Base-by-base conservation (phyloP, 2,888 invertebrate species). In the Philonicus albiceps region DNA sequence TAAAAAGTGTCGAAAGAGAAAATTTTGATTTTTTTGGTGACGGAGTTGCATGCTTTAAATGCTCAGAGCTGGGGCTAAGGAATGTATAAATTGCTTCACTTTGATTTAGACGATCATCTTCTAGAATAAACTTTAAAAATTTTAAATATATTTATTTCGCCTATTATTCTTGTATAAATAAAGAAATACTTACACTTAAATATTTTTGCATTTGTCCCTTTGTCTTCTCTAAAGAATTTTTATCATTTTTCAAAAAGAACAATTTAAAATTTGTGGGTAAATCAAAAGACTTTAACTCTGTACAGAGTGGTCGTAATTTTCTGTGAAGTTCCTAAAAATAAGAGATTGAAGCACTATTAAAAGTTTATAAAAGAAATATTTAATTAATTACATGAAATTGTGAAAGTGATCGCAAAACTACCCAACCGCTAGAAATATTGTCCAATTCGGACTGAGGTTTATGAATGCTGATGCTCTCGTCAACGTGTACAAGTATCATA, bases 81-180 rank as follows among this genome's bases (percentile, higher is more conserved):
- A 98, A 98, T 88, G 96, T 95, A 91, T 97, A 98, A 88, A 98
- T 94, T 85, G 97, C 96, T 93, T 98, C 98, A 91, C 97, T 96
- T 93, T 97, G 96, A 91, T 96, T 96, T 89, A 98, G 93, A 89
- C 95, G 94, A 88, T 97, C 97, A 90, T 98, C 97, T 93, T 96
- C 96, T 91, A 98, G 93, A 89, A 98, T 95, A 91, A 96, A 96
- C 97, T n/a, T n/a, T 31, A 5, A 31, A 31, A 31, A 5, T 31
- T 31, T 31, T 34, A 75, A 75, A 75, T 7, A 7, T n/a, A n/a
- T n/a, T n/a, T n/a, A n/a, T n/a, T n/a, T n/a, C n/a, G n/a, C n/a
- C n/a, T n/a, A n/a, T n/a, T n/a, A n/a, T n/a, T n/a, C n/a, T n/a
- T n/a, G n/a, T n/a, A n/a, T n/a, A n/a, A 76, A 16, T 19, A n/a